These are phyloP conservation scores for Cygnus atratus DNA, from an alignment of 2,113 vertebrate genomes.

Conservation along the genomic window DNA sequence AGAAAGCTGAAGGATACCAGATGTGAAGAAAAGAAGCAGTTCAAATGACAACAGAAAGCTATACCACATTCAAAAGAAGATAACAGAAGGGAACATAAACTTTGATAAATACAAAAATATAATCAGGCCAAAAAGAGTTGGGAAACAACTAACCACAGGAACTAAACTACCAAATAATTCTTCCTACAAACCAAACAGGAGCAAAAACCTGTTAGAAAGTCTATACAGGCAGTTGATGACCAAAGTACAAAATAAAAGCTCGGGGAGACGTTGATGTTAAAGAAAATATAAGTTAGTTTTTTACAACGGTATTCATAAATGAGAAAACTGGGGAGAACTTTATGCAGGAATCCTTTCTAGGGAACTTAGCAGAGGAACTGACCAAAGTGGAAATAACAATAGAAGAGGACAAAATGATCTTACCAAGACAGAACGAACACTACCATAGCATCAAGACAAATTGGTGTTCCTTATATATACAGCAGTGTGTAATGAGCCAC, in stretches of 20 bases:
- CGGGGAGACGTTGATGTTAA: rapidly evolving
- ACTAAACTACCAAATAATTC: neutral
- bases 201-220: neutral
- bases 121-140: neutral
- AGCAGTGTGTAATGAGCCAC: neutral
- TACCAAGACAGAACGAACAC: neutral
- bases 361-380: neutral
- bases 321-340: neutral
- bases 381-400: neutral
- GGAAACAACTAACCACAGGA: neutral
- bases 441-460: neutral
- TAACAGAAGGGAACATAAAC: neutral
- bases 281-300: neutral
- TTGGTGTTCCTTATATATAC: neutral
- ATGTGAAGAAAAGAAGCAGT: neutral
- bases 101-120: neutral
- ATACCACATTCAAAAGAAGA: neutral
- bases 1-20: neutral
- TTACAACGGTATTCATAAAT: neutral
- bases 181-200: neutral
- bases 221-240: neutral
- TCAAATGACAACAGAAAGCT: neutral
- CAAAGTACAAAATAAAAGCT: neutral
- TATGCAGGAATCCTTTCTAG: neutral
- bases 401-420: neutral